Evolutionary conservation across 2,888 invertebrate genomes (phyloP).

Genomic region (Agrenia bidenticulata): DNA sequence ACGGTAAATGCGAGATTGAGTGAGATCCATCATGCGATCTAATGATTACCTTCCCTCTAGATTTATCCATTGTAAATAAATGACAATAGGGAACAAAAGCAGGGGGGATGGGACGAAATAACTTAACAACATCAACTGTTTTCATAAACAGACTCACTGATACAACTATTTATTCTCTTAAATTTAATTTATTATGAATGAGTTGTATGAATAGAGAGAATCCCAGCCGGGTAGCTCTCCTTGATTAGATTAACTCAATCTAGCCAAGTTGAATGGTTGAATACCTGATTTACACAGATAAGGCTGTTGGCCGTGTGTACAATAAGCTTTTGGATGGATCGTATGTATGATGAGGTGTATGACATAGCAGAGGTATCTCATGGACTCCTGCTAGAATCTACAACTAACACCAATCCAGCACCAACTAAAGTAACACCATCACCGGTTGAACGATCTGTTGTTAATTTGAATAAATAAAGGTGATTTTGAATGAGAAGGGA

Average conservation of each 20-base stretch:
- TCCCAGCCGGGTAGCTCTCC: not conserved
- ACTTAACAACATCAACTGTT: not conserved
- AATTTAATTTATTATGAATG: conserved; percentile 11
- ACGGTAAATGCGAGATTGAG: too few relatives aligned
- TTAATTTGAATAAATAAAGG: conserved; percentile 15
- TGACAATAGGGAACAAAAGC: not conserved
- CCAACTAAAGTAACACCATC: not conserved
- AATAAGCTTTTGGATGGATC: too few relatives aligned
- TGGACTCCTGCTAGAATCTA: too few relatives aligned
- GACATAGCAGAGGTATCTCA: too few relatives aligned
- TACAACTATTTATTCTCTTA: not conserved
- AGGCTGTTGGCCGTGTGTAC: too few relatives aligned
- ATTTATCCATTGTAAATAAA: too few relatives aligned
- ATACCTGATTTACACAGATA: conserved; percentile 1
- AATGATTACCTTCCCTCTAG: too few relatives aligned
- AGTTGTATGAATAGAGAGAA: not conserved
- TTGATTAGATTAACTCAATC: conserved; percentile 9
- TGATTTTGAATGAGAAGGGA: conserved; percentile 1
- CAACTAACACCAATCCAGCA: too few relatives aligned
- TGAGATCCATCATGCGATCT: too few relatives aligned
- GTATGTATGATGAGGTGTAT: too few relatives aligned
- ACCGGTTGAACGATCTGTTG: conserved; percentile 13
- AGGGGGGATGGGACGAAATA: not conserved
- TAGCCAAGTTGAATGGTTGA: not conserved
- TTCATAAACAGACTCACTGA: conserved; percentile 1